Evolutionary conservation across 92 coral and sea anemone species (phyloP), one percentile per base, ranked within the genome.

Genomic region (Palythoa heliodiscus): DNA sequence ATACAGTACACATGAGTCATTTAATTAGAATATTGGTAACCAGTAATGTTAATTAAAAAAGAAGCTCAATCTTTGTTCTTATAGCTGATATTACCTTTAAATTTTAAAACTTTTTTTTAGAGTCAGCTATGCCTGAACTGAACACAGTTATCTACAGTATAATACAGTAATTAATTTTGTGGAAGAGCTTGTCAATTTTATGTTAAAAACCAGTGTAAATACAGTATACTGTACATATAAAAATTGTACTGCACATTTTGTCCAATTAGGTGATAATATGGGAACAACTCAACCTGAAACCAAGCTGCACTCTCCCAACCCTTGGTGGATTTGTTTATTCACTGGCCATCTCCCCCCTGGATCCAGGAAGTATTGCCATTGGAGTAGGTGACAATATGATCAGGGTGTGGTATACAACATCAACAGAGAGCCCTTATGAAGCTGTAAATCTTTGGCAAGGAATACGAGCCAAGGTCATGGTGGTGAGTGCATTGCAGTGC

Each of bases 361-460:
- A 97, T 84, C 99, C 99, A 74, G 98, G 98, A 15, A 90, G 97
- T 9, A 29, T 97, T 54, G 99, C 98, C 61, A 68, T 97, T 47
- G 99, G 97, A 38, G 99, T 97, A 1, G 99, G 99, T 25, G 99
- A 97, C 83, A 95, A 93, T 84, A 95, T 94, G 98, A 89, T 97
- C 29, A 90, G 99, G 72, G 89, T 97, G 77, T 97, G 99, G 99
- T 92, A 93, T 55, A 88, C 98, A 20, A 66, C 87, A 3, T 82
- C 95, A 47, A 71, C 91, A 16, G 54, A 39, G n/a, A 85, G 92
- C 3, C 88, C 92, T 0, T 97, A 91, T 86, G 94, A 92, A 81
- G 76, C 95, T 0, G 43, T 90, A 71, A 91, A 92, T 54, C 89
- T 97, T 43, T 97, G 99, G 99, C 99, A 95, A 85, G 98, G 98